Conservation (phyloP, 2,113 vertebrate species). For the Megaceryle maxima region DNA sequence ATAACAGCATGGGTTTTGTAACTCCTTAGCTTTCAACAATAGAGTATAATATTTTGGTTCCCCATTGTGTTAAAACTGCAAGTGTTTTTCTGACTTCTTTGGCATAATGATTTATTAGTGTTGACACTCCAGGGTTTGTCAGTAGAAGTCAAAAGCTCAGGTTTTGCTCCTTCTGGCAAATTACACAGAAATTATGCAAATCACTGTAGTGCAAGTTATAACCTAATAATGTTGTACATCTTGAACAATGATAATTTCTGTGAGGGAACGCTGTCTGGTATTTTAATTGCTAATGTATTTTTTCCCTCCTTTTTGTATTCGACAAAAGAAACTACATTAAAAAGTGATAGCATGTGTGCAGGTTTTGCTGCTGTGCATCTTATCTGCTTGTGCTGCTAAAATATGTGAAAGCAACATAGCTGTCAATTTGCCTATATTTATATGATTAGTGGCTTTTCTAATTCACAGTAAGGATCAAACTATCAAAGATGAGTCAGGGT, state of each 20-base stretch:
- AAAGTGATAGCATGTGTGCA: neutral
- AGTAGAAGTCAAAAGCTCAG: conserved; percentile 10
- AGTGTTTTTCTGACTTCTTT: conserved; percentile 42
- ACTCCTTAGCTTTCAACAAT: neutral
- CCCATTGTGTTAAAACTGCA: conserved; percentile 21
- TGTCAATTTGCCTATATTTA: neutral
- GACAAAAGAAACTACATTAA: neutral
- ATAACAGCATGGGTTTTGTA: neutral
- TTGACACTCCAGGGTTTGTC: neutral
- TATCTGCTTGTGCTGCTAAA: neutral
- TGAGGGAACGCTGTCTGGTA: conserved; percentile 1
- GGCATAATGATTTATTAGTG: conserved; percentile 26
- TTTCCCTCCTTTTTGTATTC: neutral
- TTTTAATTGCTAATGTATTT: neutral
- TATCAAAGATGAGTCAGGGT: neutral
- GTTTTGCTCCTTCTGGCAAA: conserved; percentile 69
- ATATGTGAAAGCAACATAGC: neutral
- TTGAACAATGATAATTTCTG: conserved; percentile 51
- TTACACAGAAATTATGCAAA: conserved; percentile 72
- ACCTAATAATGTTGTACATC: conserved; percentile 59
- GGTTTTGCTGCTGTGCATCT: neutral
- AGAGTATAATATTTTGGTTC: conserved; percentile 2
- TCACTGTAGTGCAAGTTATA: conserved; percentile 31
- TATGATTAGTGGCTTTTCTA: neutral
- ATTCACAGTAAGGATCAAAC: neutral